Percentiles rank a stretch among this genome's conserved stretches.
Evolutionary conservation across 2,113 vertebrate genomes (phyloP).

Genomic region (Anser cygnoides): DNA sequence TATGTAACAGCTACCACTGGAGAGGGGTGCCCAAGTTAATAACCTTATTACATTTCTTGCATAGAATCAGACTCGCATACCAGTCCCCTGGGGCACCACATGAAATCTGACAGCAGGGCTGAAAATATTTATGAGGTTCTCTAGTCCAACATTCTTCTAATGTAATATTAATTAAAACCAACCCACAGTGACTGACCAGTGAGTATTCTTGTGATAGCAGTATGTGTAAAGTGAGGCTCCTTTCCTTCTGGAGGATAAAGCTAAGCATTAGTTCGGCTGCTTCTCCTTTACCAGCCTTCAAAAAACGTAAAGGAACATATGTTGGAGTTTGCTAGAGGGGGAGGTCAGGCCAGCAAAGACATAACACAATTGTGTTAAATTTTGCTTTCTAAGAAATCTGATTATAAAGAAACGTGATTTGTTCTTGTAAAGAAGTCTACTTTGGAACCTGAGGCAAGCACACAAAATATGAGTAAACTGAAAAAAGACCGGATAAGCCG

Average conservation of each 20-base stretch:
- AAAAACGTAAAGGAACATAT: accelerated
- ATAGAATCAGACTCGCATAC: neutral
- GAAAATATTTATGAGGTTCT: neutral
- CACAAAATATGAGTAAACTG: neutral
- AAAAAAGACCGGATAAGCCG: neutral
- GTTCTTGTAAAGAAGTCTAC: neutral
- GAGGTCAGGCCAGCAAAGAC: neutral
- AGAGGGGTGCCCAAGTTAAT: neutral
- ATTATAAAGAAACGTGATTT: neutral
- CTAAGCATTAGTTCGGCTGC: neutral
- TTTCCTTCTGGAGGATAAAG: neutral
- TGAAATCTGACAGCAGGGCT: neutral
- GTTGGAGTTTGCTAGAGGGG: neutral
- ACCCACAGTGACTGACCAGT: neutral
- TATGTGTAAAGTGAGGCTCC: neutral
- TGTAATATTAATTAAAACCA: neutral
- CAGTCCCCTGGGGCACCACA: neutral
- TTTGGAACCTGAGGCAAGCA: neutral
- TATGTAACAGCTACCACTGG: neutral
- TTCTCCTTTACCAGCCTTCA: neutral
- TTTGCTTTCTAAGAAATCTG: neutral
- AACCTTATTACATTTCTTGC: neutral
- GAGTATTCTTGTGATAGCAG: neutral
- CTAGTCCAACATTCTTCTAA: neutral
- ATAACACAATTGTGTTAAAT: neutral